Conservation (phyloP, 2,888 invertebrate species). For the Nomada goodeniana region DNA sequence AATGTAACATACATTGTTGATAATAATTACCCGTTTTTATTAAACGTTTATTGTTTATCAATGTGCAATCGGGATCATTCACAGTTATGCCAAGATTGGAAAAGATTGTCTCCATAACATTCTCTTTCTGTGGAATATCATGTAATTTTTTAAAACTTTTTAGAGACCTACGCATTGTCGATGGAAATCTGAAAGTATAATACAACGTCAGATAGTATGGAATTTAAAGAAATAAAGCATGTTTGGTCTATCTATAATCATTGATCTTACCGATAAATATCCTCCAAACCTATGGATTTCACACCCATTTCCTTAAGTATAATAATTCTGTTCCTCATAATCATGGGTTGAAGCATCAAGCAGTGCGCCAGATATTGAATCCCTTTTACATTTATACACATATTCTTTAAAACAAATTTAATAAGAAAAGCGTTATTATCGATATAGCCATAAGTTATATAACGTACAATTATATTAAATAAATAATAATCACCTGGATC, state of each 20-base stretch:
- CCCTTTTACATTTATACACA: background rate
- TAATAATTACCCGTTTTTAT: slow-evolving; percentile 77
- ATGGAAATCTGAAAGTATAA: slow-evolving; percentile 6
- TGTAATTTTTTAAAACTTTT: slow-evolving; percentile 47
- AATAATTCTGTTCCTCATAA: slow-evolving; percentile 69
- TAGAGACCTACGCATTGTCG: background rate
- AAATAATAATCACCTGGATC: slow-evolving; percentile 16
- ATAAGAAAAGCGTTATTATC: background rate
- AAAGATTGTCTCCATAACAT: slow-evolving; percentile 77
- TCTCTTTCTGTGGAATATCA: slow-evolving; percentile 44
- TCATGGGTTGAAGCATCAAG: background rate
- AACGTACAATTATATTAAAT: background rate
- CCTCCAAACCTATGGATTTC: slow-evolving; percentile 28
- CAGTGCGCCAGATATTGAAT: background rate
- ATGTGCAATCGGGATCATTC: slow-evolving; percentile 52
- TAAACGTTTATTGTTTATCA: slow-evolving; percentile 25
- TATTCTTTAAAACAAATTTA: slow-evolving; percentile 15
- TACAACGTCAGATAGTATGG: background rate
- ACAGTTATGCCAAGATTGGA: slow-evolving; percentile 63
- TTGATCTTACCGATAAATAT: slow-evolving; percentile 62
- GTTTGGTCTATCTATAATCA: background rate
- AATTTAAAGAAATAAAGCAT: background rate
- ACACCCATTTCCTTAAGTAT: slow-evolving; percentile 76
- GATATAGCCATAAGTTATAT: background rate
- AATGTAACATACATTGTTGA: slow-evolving; percentile 76